Evolutionary conservation across 2,888 invertebrate species (phyloP).

Genomic region (Cephonodes hylas): DNA sequence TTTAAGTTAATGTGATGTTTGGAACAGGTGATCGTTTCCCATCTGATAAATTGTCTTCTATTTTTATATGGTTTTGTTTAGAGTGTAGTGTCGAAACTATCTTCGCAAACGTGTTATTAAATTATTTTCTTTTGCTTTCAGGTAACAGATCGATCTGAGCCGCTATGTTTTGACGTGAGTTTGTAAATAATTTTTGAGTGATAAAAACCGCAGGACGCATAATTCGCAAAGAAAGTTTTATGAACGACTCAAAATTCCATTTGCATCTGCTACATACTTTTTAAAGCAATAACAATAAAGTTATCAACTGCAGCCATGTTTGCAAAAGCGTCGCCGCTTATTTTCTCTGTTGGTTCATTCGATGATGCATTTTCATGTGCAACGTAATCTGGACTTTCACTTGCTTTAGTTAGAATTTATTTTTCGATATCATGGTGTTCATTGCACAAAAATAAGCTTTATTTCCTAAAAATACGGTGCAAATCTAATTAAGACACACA

Average conservation of each 20-base stretch:
- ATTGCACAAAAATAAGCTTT: slow-evolving; percentile 30
- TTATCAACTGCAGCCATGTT: slow-evolving; percentile 51
- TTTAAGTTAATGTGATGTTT: slow-evolving; percentile 8
- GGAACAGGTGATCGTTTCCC: slow-evolving; percentile 1
- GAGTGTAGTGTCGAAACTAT: background rate
- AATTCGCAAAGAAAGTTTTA: slow-evolving; percentile 5
- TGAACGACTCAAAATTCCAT: background rate
- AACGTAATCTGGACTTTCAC: slow-evolving; percentile 50
- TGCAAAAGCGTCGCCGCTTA: slow-evolving; percentile 47
- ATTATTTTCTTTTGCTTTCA: slow-evolving; percentile 22
- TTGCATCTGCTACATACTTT: slow-evolving; percentile 16
- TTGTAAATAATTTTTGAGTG: background rate
- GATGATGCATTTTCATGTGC: slow-evolving; percentile 35
- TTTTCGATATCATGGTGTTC: slow-evolving; percentile 36
- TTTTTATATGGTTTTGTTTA: slow-evolving; percentile 4
- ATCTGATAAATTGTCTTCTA: slow-evolving; percentile 5
- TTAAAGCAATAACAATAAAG: slow-evolving; percentile 54
- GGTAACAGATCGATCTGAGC: slow-evolving; percentile 30
- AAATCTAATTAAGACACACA: slow-evolving; percentile 35
- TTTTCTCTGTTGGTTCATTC: slow-evolving; percentile 40
- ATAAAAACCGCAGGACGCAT: background rate
- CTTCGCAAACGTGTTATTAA: slow-evolving; percentile 19
- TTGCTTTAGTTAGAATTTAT: slow-evolving; percentile 38
- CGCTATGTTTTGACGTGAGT: background rate
- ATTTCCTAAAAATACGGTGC: slow-evolving; percentile 30